Conservation (phyloP, 2,797 vertebrate species). For the Novumbra hubbsi region DNA sequence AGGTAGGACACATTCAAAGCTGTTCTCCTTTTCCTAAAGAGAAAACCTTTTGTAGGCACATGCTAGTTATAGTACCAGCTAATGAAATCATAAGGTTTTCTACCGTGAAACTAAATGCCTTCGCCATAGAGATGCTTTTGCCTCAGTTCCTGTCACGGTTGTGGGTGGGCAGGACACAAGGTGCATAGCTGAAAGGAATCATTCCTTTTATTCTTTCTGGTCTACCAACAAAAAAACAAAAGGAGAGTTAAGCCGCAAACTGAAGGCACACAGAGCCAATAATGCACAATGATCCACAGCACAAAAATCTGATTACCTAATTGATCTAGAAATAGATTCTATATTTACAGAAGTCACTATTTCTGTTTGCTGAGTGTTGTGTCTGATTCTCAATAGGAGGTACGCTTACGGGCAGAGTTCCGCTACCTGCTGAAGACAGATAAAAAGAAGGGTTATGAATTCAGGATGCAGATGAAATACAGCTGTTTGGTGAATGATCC, state of each 20-base stretch:
- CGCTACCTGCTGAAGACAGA: slow-evolving; percentile 45
- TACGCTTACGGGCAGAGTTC: background rate
- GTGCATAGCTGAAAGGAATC: no score
- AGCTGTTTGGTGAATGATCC: background rate
- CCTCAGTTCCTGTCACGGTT: background rate
- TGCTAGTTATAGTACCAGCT: background rate
- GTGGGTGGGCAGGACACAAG: no score
- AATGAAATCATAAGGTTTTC: background rate
- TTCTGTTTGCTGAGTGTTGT: background rate
- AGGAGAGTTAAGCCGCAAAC: no score
- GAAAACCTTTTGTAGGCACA: background rate
- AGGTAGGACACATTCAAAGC: slow-evolving; percentile 31
- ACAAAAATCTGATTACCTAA: background rate
- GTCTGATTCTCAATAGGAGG: slow-evolving; percentile 26
- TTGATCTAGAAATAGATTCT: background rate
- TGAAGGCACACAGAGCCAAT: no score
- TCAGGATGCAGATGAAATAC: slow-evolving; percentile 63
- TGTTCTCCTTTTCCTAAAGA: no score
- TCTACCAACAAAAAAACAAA: no score
- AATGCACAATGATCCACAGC: no score
- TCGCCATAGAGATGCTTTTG: background rate
- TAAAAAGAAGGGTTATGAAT: slow-evolving; percentile 63
- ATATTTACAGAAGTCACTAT: background rate
- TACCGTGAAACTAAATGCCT: background rate
- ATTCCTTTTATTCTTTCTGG: no score